These are phyloP conservation scores for Palythoa heliodiscus DNA, from an alignment of 92 coral and sea anemone species.

Conservation along the genomic window DNA sequence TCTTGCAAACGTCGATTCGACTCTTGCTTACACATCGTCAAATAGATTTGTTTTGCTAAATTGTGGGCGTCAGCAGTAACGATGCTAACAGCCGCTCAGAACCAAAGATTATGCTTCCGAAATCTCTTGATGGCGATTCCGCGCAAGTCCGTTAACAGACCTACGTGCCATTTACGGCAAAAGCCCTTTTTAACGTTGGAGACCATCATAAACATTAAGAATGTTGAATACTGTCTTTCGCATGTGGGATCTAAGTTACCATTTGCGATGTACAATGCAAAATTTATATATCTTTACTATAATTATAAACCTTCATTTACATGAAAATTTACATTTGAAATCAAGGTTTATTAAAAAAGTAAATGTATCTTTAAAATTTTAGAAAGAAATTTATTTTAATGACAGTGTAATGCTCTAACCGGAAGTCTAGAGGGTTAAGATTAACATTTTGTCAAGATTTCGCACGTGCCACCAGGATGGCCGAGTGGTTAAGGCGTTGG, in stretches of 20 bases:
- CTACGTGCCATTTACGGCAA: constrained; percentile 87
- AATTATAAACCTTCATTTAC: neutral
- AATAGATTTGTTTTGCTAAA: neutral
- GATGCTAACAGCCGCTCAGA: constrained; percentile 79
- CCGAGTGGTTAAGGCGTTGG: constrained; percentile 99
- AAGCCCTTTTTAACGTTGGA: constrained; percentile 75
- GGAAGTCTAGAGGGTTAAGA: too few species aligned
- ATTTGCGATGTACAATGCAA: neutral
- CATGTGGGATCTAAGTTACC: neutral
- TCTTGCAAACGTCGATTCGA: too few species aligned
- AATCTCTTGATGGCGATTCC: constrained; percentile 99
- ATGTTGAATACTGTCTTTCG: neutral
- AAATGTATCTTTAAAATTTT: neutral
- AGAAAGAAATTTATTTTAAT: neutral
- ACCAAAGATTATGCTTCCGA: constrained; percentile 99
- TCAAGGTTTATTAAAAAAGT: neutral
- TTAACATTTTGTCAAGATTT: neutral
- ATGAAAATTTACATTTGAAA: neutral
- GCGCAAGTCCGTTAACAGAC: constrained; percentile 77
- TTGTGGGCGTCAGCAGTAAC: constrained; percentile 69
- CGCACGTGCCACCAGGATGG: constrained; percentile 96
- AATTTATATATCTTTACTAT: neutral
- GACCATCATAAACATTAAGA: neutral
- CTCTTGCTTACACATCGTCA: too few species aligned
- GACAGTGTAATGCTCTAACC: neutral